Evolutionary conservation across 2,888 invertebrate species (phyloP).

Genomic region (Protophormia terraenovae): DNA sequence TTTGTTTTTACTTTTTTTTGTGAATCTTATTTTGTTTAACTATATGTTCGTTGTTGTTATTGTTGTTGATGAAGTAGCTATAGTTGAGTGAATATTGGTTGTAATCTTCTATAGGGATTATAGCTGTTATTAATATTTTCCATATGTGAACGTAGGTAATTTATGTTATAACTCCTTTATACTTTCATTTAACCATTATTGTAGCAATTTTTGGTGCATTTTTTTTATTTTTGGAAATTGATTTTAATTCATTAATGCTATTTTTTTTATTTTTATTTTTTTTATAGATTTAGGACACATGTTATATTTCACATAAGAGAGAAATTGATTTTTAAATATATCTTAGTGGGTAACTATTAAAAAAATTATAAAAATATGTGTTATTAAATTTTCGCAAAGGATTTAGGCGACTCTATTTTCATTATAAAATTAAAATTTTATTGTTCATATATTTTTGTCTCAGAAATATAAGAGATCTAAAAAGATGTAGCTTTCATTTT

Average conservation of each 20-base stretch:
- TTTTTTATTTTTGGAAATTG: neutral
- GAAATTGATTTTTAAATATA: no score
- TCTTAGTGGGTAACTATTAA: neutral
- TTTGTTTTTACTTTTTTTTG: neutral
- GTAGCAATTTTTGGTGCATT: neutral
- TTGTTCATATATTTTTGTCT: no score
- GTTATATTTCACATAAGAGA: neutral
- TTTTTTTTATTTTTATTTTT: neutral
- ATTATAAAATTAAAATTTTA: no score
- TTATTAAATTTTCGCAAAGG: no score
- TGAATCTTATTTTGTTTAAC: slow-evolving; percentile 2
- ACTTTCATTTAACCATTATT: slow-evolving; percentile 24
- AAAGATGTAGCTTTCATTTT: no score
- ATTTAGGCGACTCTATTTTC: no score
- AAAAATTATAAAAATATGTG: no score
- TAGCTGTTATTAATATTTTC: slow-evolving; percentile 43
- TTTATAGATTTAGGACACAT: neutral
- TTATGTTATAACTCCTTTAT: slow-evolving; percentile 23
- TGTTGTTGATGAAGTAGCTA: slow-evolving; percentile 19
- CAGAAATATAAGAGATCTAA: no score
- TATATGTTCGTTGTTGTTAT: neutral
- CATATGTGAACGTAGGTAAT: slow-evolving; percentile 26
- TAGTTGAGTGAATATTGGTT: slow-evolving; percentile 9
- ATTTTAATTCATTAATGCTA: slow-evolving; percentile 13
- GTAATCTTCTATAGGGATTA: slow-evolving; percentile 58